A percentile compares a stretch with the other conserved stretches of the same genome.
Conservation (phyloP, 2,797 vertebrate species). For the Brotula barbata region DNA sequence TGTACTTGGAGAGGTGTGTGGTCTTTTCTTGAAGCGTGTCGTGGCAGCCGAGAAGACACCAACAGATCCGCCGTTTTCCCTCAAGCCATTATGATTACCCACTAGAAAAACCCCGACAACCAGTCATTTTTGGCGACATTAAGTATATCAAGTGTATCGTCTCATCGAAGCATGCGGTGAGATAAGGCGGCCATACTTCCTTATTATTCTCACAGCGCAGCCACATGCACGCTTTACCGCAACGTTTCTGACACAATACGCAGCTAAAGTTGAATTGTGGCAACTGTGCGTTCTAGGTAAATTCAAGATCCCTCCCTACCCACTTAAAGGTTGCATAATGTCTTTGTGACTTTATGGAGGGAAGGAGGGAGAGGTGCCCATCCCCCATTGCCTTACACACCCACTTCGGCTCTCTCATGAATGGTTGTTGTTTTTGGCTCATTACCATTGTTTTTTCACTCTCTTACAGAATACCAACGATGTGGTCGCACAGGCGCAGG, state of each 20-base stretch:
- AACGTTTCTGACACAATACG: no score
- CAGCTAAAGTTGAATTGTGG: neutral
- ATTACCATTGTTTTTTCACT: constrained; percentile 33
- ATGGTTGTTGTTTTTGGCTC: constrained; percentile 54
- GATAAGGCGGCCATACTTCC: constrained; percentile 31
- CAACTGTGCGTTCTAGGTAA: neutral
- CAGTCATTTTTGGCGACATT: constrained; percentile 17
- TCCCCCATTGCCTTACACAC: constrained; percentile 68
- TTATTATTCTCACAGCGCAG: no score
- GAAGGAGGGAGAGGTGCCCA: constrained; percentile 58
- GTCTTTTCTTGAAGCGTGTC: constrained; percentile 39
- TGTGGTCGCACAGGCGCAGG: constrained; percentile 63
- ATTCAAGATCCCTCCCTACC: constrained; percentile 34
- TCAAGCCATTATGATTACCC: neutral
- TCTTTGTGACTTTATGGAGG: constrained; percentile 60
- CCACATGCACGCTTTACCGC: no score
- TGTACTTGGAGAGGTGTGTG: constrained; percentile 35
- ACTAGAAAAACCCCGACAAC: neutral
- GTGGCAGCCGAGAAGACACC: constrained; percentile 58
- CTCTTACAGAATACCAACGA: constrained; percentile 57
- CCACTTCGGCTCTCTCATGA: constrained; percentile 63
- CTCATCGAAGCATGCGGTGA: constrained; percentile 35
- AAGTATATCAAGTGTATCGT: neutral
- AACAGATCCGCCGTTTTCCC: constrained; percentile 31
- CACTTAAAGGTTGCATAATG: constrained; percentile 67